Evolutionary conservation across 2,797 vertebrate species (phyloP).

Genomic region (Sebastolobus altivelis): DNA sequence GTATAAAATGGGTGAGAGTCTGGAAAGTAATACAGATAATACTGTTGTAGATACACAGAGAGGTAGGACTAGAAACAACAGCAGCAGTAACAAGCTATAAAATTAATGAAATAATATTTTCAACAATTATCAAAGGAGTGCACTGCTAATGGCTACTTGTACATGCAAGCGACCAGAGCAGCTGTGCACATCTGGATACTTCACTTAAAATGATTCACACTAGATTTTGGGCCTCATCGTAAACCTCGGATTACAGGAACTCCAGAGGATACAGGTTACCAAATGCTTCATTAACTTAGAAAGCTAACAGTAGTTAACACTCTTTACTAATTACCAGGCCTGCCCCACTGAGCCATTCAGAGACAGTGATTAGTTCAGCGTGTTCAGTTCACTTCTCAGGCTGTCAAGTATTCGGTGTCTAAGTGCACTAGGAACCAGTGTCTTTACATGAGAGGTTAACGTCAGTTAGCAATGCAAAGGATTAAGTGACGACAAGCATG

Average conservation of each 20-base stretch:
- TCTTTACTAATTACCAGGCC: constrained; percentile 41
- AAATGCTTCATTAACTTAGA: constrained; percentile 54
- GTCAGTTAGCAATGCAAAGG: constrained; percentile 21
- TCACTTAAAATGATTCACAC: constrained; percentile 35
- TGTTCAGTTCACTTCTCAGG: constrained; percentile 27
- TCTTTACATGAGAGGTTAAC: not conserved
- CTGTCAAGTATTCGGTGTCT: not conserved
- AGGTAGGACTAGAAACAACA: not conserved
- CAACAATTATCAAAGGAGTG: not conserved
- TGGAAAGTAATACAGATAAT: constrained; percentile 2
- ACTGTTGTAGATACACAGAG: not conserved
- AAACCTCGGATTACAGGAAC: constrained; percentile 57
- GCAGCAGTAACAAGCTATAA: not conserved
- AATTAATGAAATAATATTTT: not conserved
- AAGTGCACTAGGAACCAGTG: not conserved
- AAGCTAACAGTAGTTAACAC: constrained; percentile 54
- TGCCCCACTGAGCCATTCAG: constrained; percentile 13
- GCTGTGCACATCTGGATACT: constrained; percentile 45
- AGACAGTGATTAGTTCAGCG: constrained; percentile 37
- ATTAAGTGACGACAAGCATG: constrained; percentile 58
- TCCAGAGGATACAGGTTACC: constrained; percentile 49
- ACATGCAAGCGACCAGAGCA: constrained; percentile 10
- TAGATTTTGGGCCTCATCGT: constrained; percentile 51
- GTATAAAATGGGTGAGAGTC: constrained; percentile 3
- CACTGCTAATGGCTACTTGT: not conserved